These are phyloP conservation scores for Bibio marci DNA, from an alignment of 2,888 invertebrate genomes.

Conservation along the genomic window DNA sequence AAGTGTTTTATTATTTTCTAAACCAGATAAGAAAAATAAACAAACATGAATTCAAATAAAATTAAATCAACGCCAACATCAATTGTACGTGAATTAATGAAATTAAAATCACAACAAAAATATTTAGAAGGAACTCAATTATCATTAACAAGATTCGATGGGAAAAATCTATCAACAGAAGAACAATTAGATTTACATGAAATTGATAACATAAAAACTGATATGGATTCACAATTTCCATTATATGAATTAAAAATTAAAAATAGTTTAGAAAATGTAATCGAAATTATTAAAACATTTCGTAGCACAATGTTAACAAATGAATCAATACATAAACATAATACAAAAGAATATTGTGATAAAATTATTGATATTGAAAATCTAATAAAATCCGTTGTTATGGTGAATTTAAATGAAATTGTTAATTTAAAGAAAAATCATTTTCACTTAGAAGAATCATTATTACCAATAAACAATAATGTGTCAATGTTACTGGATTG, in stretches of 20 bases:
- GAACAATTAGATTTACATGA: constrained; percentile 14
- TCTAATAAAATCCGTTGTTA: constrained; percentile 2
- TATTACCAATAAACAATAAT: not conserved
- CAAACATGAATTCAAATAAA: not conserved
- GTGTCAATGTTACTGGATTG: not conserved
- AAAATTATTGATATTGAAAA: constrained; percentile 19
- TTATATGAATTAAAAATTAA: not conserved
- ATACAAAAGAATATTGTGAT: constrained; percentile 15
- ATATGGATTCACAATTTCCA: constrained; percentile 15
- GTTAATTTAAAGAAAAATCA: not conserved
- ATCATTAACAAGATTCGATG: constrained; percentile 14
- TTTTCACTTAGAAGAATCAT: not conserved
- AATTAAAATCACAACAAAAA: constrained; percentile 27
- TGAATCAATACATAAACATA: not conserved
- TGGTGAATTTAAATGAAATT: not conserved
- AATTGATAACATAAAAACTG: constrained; percentile 19
- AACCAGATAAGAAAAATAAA: not conserved
- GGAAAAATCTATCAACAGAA: not conserved
- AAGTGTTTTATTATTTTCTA: too few relatives aligned
- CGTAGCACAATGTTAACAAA: not conserved
- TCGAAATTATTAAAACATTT: not conserved
- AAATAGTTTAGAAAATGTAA: not conserved
- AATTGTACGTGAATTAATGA: constrained; percentile 24
- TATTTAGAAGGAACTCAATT: constrained; percentile 26
- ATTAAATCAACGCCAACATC: constrained; percentile 13